Evolutionary conservation across 2,113 vertebrate genomes (phyloP).

Genomic region (Choloepus hoffmanni): DNA sequence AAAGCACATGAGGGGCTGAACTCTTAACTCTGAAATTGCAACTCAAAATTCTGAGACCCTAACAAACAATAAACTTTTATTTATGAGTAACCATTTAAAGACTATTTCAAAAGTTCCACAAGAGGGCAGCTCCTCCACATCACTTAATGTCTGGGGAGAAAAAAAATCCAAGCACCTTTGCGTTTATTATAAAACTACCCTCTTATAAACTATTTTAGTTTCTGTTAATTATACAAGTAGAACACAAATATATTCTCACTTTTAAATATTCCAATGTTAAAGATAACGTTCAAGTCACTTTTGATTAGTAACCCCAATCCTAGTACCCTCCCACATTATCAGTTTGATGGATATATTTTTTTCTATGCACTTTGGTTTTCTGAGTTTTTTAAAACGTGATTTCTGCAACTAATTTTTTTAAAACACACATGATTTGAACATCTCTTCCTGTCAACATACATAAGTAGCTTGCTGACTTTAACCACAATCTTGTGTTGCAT

Average conservation of each 20-base stretch:
- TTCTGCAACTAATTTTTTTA: neutral
- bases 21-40: neutral
- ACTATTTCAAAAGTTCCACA: conserved; percentile 36
- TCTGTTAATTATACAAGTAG: neutral
- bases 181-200: neutral
- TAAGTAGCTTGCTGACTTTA: neutral
- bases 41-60: neutral
- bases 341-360: neutral
- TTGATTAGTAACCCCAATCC: neutral
- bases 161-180: neutral
- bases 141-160: neutral
- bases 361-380: neutral
- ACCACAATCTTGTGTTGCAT: neutral
- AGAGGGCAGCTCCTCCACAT: conserved; percentile 51
- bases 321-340: neutral
- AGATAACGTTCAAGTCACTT: neutral
- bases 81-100: neutral
- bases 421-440: neutral
- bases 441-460: neutral
- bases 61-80: neutral
- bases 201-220: neutral
- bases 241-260: neutral
- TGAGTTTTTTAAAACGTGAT: neutral
- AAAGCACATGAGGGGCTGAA: neutral
- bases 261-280: neutral